Evolutionary conservation across 2,113 vertebrate species (phyloP), one percentile per base, ranked within the genome.

Genomic region (Neofelis nebulosa): DNA sequence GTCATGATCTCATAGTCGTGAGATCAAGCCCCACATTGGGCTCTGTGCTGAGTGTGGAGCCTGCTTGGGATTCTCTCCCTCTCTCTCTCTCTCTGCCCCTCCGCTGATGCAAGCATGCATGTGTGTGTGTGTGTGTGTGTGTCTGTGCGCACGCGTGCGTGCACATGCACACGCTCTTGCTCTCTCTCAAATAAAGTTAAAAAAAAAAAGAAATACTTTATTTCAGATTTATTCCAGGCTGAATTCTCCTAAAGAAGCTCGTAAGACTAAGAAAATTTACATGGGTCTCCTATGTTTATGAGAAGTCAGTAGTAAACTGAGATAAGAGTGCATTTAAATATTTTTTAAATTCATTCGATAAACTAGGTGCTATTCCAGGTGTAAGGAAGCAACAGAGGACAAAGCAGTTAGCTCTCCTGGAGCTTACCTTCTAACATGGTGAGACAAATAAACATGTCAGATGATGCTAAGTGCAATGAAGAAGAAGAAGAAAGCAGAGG

Each of bases 231-330:
- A 29, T 36, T 48, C 79, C 80, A 66, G 61, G 50, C 25, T 57
- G 80, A 78, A 55, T 78, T 83, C 95, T 91, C 50, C 61, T 91
- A 76, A 86, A 91, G 48, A 94, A 48, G 69, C 19, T 91, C 19
- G 36, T 79, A 82, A 82, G 21, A 74, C 81, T 57, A 86, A 81
- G 87, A 61, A 65, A 80, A 71, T 93, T 36, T 41, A 71, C 12
- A 9, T 71, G 69, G 48, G 73, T 84, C 52, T 79, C 41, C 31
- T 48, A 15, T 80, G 45, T 86, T 74, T 38, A 36, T 36, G 9
- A 36, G n/a, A 65, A 66, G 55, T 74, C 27, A 81, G 2, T 15
- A 76, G 38, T 78, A 55, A 87, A 63, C 16, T 76, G 21, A 61
- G 65, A 33, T 65, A 14, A 91, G 13, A 66, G 29, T 84, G 41